Base-by-base conservation (phyloP, 2,113 vertebrate genomes). In the Craseonycteris thonglongyai region DNA sequence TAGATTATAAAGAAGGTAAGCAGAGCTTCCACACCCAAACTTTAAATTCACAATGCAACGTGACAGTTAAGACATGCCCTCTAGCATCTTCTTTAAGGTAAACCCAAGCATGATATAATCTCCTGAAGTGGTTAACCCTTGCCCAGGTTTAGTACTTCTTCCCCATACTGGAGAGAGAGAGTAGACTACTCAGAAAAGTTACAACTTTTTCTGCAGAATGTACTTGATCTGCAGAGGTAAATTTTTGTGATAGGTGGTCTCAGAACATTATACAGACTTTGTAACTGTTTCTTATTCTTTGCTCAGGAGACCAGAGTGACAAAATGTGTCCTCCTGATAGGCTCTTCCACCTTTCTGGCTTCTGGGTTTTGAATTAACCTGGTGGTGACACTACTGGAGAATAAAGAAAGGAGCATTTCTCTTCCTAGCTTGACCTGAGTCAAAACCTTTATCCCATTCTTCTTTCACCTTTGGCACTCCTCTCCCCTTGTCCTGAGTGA, bases 21-120 rank as follows among this genome's bases (percentile, higher is more conserved):
- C 95, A 95, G 93, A 74, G 95, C 97, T 97, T 97, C 98, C 98
- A 98, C 98, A 98, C 98, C 98, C 98, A 98, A 97, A 96, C 94
- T 97, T 97, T 94, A 97, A 98, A 98, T 98, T 97, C 98, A 97
- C 98, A 97, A 97, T 96, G 95, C 97, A 97, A 93, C 92, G 47
- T 93, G 97, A 98, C 98, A 98, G 97, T 96, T 96, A 97, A 98
- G 98, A 98, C 97, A 98, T 98, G 97, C 97, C 98, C 98, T 98
- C 94, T 40, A n/a, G 98, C 98, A 94, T 86, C 97, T 96, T 97
- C 96, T 98, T 97, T 97, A 98, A 97, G 97, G 89, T 98, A 98
- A 97, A 96, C 96, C 96, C 96, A 90, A 95, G 92, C 84, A 65
- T 82, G 97, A 96, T 97, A 79, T 91, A 97, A 93, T 91, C 97